Conservation (phyloP, 2,888 invertebrate species). For the Bedellia somnulentella region DNA sequence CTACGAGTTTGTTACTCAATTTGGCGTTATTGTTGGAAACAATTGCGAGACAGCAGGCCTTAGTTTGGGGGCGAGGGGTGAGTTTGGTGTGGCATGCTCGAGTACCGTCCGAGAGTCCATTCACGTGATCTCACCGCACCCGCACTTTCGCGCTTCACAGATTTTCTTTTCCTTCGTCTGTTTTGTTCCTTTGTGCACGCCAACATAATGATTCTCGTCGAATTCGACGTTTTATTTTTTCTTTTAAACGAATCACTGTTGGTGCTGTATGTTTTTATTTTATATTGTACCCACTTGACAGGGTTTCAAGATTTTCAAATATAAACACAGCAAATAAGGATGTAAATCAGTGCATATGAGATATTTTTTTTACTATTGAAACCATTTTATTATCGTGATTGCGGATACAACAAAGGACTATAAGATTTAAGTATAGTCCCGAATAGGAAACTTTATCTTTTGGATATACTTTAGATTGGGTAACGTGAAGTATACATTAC, state of each 20-base stretch:
- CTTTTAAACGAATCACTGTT: too few relatives aligned
- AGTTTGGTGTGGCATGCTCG: slow-evolving; percentile 9
- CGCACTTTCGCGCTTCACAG: slow-evolving; percentile 32
- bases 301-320: too few relatives aligned
- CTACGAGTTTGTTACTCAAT: slow-evolving; percentile 19
- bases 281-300: too few relatives aligned
- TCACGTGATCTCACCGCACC: slow-evolving; percentile 19
- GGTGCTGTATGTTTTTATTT: too few relatives aligned
- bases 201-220: slow-evolving; percentile 31
- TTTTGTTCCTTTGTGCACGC: slow-evolving; percentile 31
- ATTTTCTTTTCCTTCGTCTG: slow-evolving; percentile 30
- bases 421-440: too few relatives aligned
- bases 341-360: too few relatives aligned
- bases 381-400: too few relatives aligned
- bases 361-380: too few relatives aligned
- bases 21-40: slow-evolving; percentile 30
- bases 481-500: neutral
- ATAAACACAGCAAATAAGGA: too few relatives aligned
- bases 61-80: neutral
- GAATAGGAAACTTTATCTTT: neutral
- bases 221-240: too few relatives aligned
- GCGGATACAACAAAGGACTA: too few relatives aligned
- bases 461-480: neutral
- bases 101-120: slow-evolving; percentile 14
- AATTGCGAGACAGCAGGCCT: slow-evolving; percentile 18